phyloP scores from a whole-genome alignment of 2,113 vertebrate genomes.

The Xenopus borealis region DNA sequence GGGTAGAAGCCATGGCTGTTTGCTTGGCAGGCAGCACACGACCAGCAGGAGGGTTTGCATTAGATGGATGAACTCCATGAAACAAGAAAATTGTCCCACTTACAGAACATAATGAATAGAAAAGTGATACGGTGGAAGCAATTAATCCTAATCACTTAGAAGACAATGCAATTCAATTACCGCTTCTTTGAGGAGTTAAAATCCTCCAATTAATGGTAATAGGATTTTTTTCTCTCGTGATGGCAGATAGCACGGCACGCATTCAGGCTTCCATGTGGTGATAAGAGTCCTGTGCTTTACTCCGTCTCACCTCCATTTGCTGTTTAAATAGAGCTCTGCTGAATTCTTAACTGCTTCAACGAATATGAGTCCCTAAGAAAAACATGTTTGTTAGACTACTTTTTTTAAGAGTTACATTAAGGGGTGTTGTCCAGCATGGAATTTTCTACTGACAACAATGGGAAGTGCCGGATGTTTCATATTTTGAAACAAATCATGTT shows the following conservation, averaged over 20 bases:
- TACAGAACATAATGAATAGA: slow-evolving; percentile 56
- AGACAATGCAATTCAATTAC: slow-evolving; percentile 71
- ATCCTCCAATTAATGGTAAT: slow-evolving; percentile 64
- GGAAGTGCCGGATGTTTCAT: no score
- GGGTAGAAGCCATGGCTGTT: slow-evolving; percentile 55
- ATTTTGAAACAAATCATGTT: no score
- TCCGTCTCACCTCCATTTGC: slow-evolving; percentile 8
- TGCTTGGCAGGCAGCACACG: slow-evolving; percentile 49
- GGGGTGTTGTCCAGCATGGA: no score
- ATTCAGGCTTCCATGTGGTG: slow-evolving; percentile 22
- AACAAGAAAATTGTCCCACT: slow-evolving; percentile 53
- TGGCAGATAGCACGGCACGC: slow-evolving; percentile 46
- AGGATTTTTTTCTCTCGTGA: slow-evolving; percentile 55
- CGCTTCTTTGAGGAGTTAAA: slow-evolving; percentile 59
- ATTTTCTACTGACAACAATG: no score
- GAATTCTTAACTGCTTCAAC: neutral
- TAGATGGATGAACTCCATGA: slow-evolving; percentile 55
- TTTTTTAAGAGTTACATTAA: no score
- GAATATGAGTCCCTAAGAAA: no score
- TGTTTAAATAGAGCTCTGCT: slow-evolving; percentile 17
- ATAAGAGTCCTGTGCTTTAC: slow-evolving; percentile 22
- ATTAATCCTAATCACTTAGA: slow-evolving; percentile 70
- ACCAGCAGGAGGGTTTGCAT: slow-evolving; percentile 48
- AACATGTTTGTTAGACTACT: no score
- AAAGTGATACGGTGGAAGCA: slow-evolving; percentile 54